Conservation (phyloP, 2,113 vertebrate genomes). For the Crotalus tigris region DNA sequence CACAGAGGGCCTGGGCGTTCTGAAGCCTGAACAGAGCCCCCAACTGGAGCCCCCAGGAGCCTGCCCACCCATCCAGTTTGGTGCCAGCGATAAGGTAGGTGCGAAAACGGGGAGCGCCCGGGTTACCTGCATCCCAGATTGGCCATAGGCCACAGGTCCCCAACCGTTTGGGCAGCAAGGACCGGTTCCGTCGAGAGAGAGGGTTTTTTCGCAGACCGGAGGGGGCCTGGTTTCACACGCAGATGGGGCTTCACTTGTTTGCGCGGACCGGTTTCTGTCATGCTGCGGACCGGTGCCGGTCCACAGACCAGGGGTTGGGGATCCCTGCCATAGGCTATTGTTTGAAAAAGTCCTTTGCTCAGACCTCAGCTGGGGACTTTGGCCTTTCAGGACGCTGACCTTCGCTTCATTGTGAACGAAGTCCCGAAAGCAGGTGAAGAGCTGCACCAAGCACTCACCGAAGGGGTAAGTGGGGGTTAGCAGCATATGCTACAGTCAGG, state of each 20-base stretch:
- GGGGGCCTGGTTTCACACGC: too few relatives aligned
- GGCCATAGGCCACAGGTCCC: neutral
- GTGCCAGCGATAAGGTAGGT: slow-evolving; percentile 60
- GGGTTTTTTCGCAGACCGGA: too few relatives aligned
- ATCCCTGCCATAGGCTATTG: neutral
- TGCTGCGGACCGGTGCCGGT: too few relatives aligned
- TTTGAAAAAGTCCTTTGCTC: neutral
- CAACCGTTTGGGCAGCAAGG: too few relatives aligned
- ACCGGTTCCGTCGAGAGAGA: too few relatives aligned
- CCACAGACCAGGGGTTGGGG: too few relatives aligned
- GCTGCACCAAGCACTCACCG: slow-evolving; percentile 13
- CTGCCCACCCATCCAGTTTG: slow-evolving; percentile 57
- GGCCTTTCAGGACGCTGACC: slow-evolving; percentile 48
- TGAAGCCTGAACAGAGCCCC: neutral
- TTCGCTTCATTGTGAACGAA: slow-evolving; percentile 48
- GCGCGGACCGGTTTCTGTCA: too few relatives aligned
- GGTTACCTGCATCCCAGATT: neutral
- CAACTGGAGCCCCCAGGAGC: slow-evolving; percentile 26
- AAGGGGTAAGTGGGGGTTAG: slow-evolving; percentile 40
- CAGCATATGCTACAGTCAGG: neutral
- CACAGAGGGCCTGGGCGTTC: slow-evolving; percentile 16
- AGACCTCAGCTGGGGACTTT: neutral
- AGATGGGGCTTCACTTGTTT: too few relatives aligned
- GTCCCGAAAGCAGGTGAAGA: slow-evolving; percentile 51
- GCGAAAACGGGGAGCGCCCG: neutral